phyloP scores from a whole-genome alignment of 2,113 vertebrate species.

The Megalops atlanticus region DNA sequence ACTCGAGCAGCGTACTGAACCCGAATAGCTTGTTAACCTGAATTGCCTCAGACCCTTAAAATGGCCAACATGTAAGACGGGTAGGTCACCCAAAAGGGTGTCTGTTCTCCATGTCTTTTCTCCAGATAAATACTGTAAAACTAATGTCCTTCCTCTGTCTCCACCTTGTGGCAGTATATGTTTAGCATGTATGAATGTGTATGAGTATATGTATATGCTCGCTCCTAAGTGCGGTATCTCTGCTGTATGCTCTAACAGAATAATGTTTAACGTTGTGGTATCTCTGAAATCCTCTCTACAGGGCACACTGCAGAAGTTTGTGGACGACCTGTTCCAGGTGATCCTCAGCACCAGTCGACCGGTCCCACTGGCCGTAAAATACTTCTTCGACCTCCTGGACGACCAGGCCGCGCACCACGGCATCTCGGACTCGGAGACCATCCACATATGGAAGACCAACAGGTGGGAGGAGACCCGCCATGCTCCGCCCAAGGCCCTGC shows the following conservation, averaged over 20 bases:
- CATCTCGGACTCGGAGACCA: conserved; percentile 89
- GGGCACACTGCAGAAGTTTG: conserved; percentile 97
- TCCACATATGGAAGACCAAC: conserved; percentile 99
- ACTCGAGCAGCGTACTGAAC: not conserved
- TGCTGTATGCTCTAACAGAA: not conserved
- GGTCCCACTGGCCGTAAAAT: conserved; percentile 91
- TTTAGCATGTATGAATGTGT: no score
- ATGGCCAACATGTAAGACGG: no score
- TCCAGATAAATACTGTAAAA: no score
- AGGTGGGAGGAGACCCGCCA: conserved; percentile 68
- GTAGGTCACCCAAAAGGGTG: no score
- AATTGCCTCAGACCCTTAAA: no score
- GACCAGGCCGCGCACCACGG: conserved; percentile 87
- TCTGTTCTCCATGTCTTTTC: no score
- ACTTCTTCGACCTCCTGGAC: conserved; percentile 95
- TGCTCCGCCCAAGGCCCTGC: no score
- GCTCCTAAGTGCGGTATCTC: not conserved
- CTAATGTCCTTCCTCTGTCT: no score
- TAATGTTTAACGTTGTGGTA: not conserved
- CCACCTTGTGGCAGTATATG: no score
- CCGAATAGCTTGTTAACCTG: no score
- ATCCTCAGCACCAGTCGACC: conserved; percentile 93
- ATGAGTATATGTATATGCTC: no score
- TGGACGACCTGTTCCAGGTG: conserved; percentile 94
- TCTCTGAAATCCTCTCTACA: conserved; percentile 45